These are phyloP conservation scores for Sparus aurata DNA, from an alignment of 2,797 vertebrate genomes.

Conservation along the genomic window DNA sequence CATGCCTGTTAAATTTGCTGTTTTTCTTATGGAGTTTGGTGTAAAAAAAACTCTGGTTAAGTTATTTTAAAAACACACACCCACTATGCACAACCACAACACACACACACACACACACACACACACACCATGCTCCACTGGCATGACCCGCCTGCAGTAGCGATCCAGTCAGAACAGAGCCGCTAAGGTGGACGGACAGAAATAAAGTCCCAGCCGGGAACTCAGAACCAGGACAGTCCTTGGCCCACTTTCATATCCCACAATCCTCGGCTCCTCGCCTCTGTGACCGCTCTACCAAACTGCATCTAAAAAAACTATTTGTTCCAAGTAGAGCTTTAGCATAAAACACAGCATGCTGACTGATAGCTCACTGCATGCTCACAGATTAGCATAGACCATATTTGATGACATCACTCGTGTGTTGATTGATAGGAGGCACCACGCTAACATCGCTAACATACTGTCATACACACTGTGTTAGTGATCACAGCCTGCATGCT, in stretches of 20 bases:
- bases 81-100: constrained; percentile 8
- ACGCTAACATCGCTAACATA: too few species aligned
- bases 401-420: neutral
- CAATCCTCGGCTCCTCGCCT: constrained; percentile 5
- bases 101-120: constrained; percentile 15
- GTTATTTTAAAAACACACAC: constrained; percentile 20
- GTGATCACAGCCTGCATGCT: neutral
- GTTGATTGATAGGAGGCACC: too few species aligned
- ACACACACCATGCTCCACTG: neutral
- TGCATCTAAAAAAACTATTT: neutral
- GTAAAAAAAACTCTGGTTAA: neutral
- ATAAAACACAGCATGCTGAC: too few species aligned
- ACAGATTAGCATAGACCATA: neutral
- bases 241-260: constrained; percentile 39
- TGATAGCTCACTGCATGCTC: neutral
- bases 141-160: constrained; percentile 22
- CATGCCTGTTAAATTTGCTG: neutral
- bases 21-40: neutral
- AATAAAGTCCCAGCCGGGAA: constrained; percentile 36
- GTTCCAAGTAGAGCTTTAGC: too few species aligned
- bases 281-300: neutral
- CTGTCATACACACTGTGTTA: neutral
- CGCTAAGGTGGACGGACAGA: constrained; percentile 33
- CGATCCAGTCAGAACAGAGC: constrained; percentile 1
- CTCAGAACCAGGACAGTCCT: constrained; percentile 37